These are phyloP conservation scores for Leptocoma aspasia DNA, from an alignment of 2,113 vertebrate genomes.

Conservation along the genomic window DNA sequence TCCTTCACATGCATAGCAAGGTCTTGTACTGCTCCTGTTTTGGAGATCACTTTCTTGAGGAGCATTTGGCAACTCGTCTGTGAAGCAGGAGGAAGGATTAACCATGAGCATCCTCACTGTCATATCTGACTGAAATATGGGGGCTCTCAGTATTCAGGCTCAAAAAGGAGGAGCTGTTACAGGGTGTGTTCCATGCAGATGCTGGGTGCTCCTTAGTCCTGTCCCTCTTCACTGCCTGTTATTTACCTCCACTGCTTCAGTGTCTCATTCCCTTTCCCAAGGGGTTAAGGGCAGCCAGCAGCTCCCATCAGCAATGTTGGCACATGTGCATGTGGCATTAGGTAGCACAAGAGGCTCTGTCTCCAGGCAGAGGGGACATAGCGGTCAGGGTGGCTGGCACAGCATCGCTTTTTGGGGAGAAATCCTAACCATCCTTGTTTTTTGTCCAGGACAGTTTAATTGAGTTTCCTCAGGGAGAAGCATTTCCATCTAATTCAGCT, in stretches of 20 bases:
- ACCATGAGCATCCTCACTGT: not conserved
- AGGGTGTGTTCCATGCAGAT: not conserved
- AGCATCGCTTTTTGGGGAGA: not conserved
- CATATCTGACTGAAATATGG: not conserved
- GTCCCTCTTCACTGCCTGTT: not conserved
- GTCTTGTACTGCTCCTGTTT: not conserved
- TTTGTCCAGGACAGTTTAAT: conserved; percentile 54
- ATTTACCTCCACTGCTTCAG: not conserved
- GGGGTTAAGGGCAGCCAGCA: not conserved
- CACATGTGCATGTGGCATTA: rapidly evolving
- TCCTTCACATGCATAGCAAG: not conserved
- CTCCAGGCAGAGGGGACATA: not conserved
- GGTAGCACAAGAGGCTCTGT: not conserved
- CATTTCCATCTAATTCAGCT: conserved; percentile 71
- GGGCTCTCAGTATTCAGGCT: not conserved
- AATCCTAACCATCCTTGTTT: not conserved
- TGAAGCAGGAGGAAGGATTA: not conserved
- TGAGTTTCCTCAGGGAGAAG: conserved; percentile 64
- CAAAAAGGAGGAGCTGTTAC: not conserved
- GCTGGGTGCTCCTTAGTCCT: not conserved
- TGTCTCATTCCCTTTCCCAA: not conserved
- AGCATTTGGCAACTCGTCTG: not conserved
- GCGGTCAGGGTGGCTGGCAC: rapidly evolving
- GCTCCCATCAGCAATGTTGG: rapidly evolving
- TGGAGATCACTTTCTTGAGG: not conserved